Evolutionary conservation across 53 echinoderm and acorn worm species (phyloP), one percentile per base, ranked within the genome.

Genomic region (Patiria pectinifera): DNA sequence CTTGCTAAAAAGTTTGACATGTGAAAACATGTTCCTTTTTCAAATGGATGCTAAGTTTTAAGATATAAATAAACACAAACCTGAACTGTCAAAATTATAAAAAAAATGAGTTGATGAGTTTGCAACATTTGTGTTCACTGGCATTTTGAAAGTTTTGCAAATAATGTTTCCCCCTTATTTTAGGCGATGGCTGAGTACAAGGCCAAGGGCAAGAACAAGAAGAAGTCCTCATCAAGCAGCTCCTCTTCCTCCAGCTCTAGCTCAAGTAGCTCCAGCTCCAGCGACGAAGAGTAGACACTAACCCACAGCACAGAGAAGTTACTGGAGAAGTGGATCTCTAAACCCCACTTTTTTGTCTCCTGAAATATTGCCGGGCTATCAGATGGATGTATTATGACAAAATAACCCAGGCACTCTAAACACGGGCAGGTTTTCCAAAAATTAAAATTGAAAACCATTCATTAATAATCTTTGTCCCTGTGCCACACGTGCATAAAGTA

Each of bases 121-220:
- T 35, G 35, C 19, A 69, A 15, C 74, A 21, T 63, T 10, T 3
- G 35, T 18, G 19, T 18, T 16, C 66, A 16, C 15, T 70, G 14
- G 9, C 49, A 26, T 66, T 16, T 18, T 74, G 66, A 66, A 66
- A 18, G 66, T 4, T 66, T 14, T 18, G 3, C 4, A 66, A 66
- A 66, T 74, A 14, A 1, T 85, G 2, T 85, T 24, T 85, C 3
- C 35, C 2, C 35, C 35, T 45, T 26, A 70, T 74, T 9, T 24
- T 89, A 97, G 96, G 92, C 76, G 58, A 95, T 97, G 95, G 94
- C 77, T 48, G 94, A 84, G 19, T 97, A 96, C 95, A 97, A 97
- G 86, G 96, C 89, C 9, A 94, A 91, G 63, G 59, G 12, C 48
- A 86, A 78, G 46, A 5, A 15, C 66, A 97, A 97, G 90, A 35